Conservation (phyloP, 2,113 vertebrate genomes). For the Clarias batrachus region DNA sequence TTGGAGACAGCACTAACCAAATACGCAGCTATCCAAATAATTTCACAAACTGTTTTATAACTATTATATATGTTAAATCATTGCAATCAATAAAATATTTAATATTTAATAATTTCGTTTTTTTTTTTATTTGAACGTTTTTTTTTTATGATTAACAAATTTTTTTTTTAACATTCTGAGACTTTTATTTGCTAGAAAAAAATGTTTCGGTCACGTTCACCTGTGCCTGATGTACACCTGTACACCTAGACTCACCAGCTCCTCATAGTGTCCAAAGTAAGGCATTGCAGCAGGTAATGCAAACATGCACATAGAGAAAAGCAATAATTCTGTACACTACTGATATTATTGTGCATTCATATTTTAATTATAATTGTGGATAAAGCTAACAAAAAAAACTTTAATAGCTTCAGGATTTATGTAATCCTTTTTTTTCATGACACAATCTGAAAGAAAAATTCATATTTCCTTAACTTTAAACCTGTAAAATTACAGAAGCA, state of each 20-base stretch:
- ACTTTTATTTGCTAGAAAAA: background rate
- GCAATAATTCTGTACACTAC: background rate
- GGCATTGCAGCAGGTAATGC: background rate
- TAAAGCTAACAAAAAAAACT: background rate
- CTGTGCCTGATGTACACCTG: slow-evolving; percentile 1
- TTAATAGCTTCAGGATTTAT: background rate
- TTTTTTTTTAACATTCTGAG: background rate
- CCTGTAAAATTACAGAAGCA: background rate
- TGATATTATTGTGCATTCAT: background rate
- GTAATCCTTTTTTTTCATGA: background rate
- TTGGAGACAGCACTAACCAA: too few relatives aligned
- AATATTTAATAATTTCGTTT: too few relatives aligned
- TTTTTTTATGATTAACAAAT: background rate
- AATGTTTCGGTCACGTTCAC: background rate
- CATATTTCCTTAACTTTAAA: background rate
- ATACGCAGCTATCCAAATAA: too few relatives aligned
- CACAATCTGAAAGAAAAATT: background rate
- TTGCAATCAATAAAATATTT: background rate
- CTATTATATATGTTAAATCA: background rate
- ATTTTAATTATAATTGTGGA: background rate
- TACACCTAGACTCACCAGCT: background rate
- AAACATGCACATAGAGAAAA: background rate
- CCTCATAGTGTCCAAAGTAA: background rate
- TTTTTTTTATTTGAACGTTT: background rate
- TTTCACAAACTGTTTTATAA: background rate